A percentile compares a stretch with the other conserved stretches of the same genome.
These are phyloP conservation scores for Dynastes hyllus DNA, from an alignment of 2,888 invertebrate genomes.

Conservation along the genomic window DNA sequence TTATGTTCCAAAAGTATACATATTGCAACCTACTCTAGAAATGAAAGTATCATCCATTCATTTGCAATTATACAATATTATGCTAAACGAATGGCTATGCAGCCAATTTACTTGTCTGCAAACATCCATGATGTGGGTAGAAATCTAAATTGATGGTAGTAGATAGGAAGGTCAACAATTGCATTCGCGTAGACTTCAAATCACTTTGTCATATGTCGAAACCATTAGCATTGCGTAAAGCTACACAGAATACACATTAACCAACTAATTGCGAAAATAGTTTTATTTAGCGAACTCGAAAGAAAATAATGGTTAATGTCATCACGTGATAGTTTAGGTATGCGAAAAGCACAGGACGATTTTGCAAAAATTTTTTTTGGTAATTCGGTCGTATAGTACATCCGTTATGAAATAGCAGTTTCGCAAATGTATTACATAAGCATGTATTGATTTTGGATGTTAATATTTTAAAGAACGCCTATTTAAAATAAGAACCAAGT, in stretches of 20 bases:
- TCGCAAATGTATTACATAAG: background rate
- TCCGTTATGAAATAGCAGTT: background rate
- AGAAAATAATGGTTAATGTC: background rate
- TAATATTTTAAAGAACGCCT: background rate
- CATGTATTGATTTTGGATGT: background rate
- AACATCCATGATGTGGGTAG: background rate
- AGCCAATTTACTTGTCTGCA: too few relatives aligned
- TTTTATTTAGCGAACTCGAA: background rate
- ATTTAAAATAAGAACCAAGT: too few relatives aligned
- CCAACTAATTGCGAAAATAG: conserved; percentile 15
- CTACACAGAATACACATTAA: background rate
- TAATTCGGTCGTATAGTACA: background rate
- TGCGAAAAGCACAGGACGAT: too few relatives aligned
- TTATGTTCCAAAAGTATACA: too few relatives aligned
- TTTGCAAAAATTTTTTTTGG: background rate
- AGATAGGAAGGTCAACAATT: conserved; percentile 17
- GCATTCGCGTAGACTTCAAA: conserved; percentile 11
- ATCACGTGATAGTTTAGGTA: too few relatives aligned
- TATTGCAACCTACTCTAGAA: too few relatives aligned
- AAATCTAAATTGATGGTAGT: background rate
- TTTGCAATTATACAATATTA: too few relatives aligned
- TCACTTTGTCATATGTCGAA: background rate
- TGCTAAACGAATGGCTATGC: too few relatives aligned
- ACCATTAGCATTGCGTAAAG: conserved; percentile 5
- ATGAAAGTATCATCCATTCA: too few relatives aligned